These are phyloP conservation scores for Spilosoma lubricipeda DNA, from an alignment of 2,888 invertebrate genomes.

Conservation along the genomic window DNA sequence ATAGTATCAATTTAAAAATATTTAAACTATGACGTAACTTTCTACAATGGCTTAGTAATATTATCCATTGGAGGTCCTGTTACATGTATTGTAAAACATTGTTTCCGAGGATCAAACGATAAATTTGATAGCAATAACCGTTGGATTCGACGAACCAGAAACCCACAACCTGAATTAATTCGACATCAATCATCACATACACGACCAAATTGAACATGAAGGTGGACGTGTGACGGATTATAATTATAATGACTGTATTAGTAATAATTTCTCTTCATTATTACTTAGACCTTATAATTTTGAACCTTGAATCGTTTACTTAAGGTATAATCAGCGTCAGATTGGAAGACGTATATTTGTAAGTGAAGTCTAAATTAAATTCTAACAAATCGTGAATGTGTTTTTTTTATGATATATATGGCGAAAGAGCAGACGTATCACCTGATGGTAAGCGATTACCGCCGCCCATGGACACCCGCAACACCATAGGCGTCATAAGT, in stretches of 20 bases:
- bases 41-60: background rate
- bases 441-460: too few relatives aligned
- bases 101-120: conserved; percentile 2
- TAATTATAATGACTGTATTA: background rate
- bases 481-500: too few relatives aligned
- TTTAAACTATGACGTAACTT: background rate
- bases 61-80: background rate
- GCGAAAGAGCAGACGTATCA: too few relatives aligned
- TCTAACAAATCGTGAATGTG: too few relatives aligned
- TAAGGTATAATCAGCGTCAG: background rate
- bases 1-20: background rate
- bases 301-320: background rate
- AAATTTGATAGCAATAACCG: conserved; percentile 1
- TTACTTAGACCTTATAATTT: background rate
- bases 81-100: background rate
- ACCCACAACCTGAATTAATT: conserved; percentile 7
- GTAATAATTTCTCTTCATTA: background rate
- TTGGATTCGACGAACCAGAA: conserved; percentile 3
- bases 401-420: too few relatives aligned
- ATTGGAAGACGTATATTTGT: background rate
- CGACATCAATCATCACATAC: background rate
- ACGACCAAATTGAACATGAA: background rate
- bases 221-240: background rate
- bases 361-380: too few relatives aligned
- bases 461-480: too few relatives aligned